Conservation (phyloP, 2,797 vertebrate genomes). For the Antrozous pallidus region DNA sequence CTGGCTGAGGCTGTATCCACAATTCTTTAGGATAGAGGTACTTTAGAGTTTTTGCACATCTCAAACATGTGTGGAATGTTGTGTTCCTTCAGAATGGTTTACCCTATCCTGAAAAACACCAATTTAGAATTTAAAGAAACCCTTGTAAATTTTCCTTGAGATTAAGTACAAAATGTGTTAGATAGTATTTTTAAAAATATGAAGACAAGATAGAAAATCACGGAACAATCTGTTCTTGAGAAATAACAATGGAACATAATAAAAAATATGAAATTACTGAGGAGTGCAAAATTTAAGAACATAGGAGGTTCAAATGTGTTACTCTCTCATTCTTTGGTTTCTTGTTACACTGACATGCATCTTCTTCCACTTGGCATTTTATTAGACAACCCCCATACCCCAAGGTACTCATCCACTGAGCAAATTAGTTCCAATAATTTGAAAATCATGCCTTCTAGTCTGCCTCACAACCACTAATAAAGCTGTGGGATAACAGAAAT, state of each 20-base stretch:
- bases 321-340: not conserved
- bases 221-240: not conserved
- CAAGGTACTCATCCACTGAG: no score
- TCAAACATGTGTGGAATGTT: not conserved
- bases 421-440: not conserved
- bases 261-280: constrained; percentile 13
- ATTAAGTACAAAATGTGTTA: constrained; percentile 35
- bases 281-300: not conserved
- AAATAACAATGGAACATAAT: constrained; percentile 28
- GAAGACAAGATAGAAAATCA: not conserved
- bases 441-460: not conserved
- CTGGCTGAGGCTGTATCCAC: not conserved
- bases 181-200: constrained; percentile 40
- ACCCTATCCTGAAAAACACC: not conserved
- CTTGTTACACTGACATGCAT: not conserved
- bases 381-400: not conserved
- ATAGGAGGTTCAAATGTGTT: not conserved
- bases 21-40: not conserved
- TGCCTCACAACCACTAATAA: rapidly evolving
- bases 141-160: constrained; percentile 1
- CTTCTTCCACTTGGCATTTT: not conserved
- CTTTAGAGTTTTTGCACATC: not conserved
- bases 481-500: not conserved
- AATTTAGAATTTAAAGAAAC: constrained; percentile 25
- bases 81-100: not conserved